A percentile compares a stretch with the other conserved stretches of the same genome.
phyloP scores from a whole-genome alignment of 2,888 invertebrate species.

The Xylophagus ater region DNA sequence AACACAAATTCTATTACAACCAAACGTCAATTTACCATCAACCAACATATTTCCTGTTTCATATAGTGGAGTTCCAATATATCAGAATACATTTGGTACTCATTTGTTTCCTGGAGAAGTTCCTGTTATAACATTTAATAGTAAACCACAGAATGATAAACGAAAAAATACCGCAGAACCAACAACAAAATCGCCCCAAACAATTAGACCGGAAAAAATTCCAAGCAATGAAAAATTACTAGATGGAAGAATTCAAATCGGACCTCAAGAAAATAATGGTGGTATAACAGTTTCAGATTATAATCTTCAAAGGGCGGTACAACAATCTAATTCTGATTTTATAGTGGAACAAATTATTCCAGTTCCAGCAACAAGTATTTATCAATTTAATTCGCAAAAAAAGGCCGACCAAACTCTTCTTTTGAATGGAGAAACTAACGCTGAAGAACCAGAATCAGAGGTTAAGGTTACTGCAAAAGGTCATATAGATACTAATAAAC shows the following conservation, averaged over 20 bases:
- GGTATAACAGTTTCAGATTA: constrained; percentile 22
- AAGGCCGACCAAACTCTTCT: not conserved
- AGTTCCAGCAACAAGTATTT: constrained; percentile 24
- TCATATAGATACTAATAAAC: constrained; percentile 28
- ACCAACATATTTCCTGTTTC: too few relatives aligned
- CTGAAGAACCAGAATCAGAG: constrained; percentile 4
- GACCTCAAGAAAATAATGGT: not conserved
- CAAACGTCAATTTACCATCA: too few relatives aligned
- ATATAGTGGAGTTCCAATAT: too few relatives aligned
- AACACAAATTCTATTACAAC: too few relatives aligned
- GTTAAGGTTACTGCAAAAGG: constrained; percentile 32
- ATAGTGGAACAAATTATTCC: constrained; percentile 31
- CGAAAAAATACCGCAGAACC: constrained; percentile 20
- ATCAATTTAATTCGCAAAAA: not conserved
- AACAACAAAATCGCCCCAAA: constrained; percentile 21
- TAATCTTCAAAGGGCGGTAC: constrained; percentile 27
- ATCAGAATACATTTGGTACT: too few relatives aligned
- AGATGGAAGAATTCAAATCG: not conserved
- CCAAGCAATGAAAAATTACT: too few relatives aligned
- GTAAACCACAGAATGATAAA: constrained; percentile 1
- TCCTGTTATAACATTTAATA: not conserved
- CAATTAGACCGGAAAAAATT: too few relatives aligned
- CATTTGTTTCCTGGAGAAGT: constrained; percentile 6
- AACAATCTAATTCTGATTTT: constrained; percentile 31
- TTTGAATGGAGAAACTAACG: not conserved